These are phyloP conservation scores for Dolichallabes microphthalmus DNA, from an alignment of 2,113 vertebrate species.

Conservation along the genomic window DNA sequence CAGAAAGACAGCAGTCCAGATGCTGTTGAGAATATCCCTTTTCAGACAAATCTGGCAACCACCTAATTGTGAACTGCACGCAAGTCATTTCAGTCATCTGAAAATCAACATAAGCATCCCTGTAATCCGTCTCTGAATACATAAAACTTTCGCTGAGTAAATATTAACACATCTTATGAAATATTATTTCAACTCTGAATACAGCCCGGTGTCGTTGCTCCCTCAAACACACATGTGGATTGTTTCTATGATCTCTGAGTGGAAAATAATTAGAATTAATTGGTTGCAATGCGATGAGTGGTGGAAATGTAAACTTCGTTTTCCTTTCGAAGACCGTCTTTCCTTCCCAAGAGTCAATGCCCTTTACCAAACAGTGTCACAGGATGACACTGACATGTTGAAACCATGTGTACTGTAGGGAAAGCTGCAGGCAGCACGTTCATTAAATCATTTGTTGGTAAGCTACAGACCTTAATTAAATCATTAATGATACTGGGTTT, in stretches of 20 bases:
- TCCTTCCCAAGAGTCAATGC: neutral
- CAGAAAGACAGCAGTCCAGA: neutral
- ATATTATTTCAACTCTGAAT: neutral
- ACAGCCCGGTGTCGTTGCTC: neutral
- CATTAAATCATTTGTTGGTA: neutral
- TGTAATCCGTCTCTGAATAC: neutral
- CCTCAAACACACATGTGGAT: conserved; percentile 1
- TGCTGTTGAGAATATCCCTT: neutral
- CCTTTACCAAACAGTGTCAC: neutral
- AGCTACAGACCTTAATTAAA: neutral
- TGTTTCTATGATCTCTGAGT: neutral
- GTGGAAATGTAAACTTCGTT: conserved; percentile 6
- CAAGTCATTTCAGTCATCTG: neutral
- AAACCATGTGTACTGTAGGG: neutral
- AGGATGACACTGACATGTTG: neutral
- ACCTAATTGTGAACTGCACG: neutral
- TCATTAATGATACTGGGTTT: neutral
- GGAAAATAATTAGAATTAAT: conserved; percentile 2
- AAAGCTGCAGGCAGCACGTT: neutral
- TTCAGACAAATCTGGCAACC: neutral
- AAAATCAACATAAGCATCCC: neutral
- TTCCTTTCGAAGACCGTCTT: neutral
- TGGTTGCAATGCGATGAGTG: neutral
- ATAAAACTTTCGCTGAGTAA: conserved; percentile 5
- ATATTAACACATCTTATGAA: conserved; percentile 24